Percentiles rank a stretch among this genome's conserved stretches.
Conservation (phyloP, 2,113 vertebrate species). For the Phyllopteryx taeniolatus region DNA sequence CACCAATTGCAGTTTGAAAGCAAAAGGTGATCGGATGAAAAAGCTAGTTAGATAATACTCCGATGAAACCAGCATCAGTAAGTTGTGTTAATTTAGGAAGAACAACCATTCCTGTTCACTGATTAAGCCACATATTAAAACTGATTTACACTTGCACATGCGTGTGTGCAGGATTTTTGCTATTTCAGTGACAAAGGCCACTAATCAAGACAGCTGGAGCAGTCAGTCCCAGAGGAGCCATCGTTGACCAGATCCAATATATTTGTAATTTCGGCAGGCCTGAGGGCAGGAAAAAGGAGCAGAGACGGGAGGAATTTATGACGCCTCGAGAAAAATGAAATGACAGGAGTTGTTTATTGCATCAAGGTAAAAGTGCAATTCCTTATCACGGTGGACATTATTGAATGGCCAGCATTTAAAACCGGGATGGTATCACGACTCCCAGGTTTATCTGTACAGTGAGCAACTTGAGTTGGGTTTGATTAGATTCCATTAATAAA, state of each 20-base stretch:
- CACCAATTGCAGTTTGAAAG: not conserved
- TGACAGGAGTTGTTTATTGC: conserved; percentile 1
- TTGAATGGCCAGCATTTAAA: not conserved
- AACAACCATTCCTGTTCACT: not conserved
- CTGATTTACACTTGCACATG: not conserved
- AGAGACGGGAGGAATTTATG: conserved; percentile 5
- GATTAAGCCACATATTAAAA: not conserved
- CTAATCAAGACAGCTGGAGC: not conserved
- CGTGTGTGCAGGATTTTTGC: not conserved
- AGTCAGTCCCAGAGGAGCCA: not conserved
- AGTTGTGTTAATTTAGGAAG: not conserved
- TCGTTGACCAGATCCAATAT: not conserved
- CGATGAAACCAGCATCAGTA: too few relatives aligned
- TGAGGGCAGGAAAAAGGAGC: conserved; percentile 2
- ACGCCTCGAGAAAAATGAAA: conserved; percentile 3
- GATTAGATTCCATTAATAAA: not conserved
- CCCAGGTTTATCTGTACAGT: not conserved
- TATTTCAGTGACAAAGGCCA: not conserved
- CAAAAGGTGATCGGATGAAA: not conserved
- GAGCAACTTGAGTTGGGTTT: not conserved
- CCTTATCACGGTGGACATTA: not conserved
- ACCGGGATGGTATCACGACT: not conserved
- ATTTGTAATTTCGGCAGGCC: conserved; percentile 7
- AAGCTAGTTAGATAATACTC: too few relatives aligned
- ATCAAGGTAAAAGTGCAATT: not conserved